Conservation (phyloP, 1,140 invertebrate species). For the Heliothis subflexa region DNA sequence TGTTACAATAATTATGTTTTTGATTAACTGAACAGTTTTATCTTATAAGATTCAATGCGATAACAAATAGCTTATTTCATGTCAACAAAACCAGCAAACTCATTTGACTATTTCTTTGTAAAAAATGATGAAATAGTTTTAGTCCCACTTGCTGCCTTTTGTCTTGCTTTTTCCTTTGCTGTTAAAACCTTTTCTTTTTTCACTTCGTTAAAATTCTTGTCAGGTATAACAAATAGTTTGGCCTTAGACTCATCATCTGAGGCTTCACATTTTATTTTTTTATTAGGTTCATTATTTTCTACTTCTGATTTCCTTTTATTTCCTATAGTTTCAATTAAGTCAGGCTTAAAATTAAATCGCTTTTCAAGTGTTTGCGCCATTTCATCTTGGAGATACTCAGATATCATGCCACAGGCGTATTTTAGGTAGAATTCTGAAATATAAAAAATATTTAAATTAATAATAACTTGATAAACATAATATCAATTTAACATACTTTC, state of each 20-base stretch:
- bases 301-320: slow-evolving; percentile 88
- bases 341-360: slow-evolving; percentile 88
- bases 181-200: slow-evolving; percentile 71
- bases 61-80: not conserved
- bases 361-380: slow-evolving; percentile 87
- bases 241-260: slow-evolving; percentile 55
- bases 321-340: slow-evolving; percentile 80
- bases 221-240: slow-evolving; percentile 49
- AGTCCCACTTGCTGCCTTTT: slow-evolving; percentile 90
- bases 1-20: not conserved
- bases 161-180: slow-evolving; percentile 90
- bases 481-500: too few species aligned
- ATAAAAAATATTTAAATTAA: not conserved
- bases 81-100: slow-evolving; percentile 7
- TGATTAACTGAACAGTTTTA: not conserved
- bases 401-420: slow-evolving; percentile 90
- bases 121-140: slow-evolving; percentile 93
- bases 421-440: slow-evolving; percentile 88
- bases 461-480: not conserved
- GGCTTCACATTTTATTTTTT: slow-evolving; percentile 59
- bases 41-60: not conserved
- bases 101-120: slow-evolving; percentile 69
- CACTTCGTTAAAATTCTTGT: slow-evolving; percentile 65
- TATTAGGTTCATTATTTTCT: slow-evolving; percentile 67
- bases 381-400: slow-evolving; percentile 90